Percentiles rank a stretch among this genome's conserved stretches.
phyloP scores from a whole-genome alignment of 2,888 invertebrate genomes.

The Tortricodes alternella region DNA sequence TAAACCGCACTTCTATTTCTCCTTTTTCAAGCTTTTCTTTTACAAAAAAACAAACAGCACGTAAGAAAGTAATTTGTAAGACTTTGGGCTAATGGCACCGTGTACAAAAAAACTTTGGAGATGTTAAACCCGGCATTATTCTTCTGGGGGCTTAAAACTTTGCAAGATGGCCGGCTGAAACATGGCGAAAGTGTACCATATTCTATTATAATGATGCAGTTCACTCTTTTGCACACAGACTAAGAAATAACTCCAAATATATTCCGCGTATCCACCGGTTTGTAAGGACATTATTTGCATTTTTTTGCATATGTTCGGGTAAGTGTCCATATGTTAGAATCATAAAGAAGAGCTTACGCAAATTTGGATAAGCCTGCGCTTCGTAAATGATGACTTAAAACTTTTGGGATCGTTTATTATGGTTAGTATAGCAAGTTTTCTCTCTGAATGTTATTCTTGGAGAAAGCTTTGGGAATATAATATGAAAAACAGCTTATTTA shows the following conservation, averaged over 20 bases:
- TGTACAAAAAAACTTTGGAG: conserved; percentile 19
- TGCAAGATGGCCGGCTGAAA: neutral
- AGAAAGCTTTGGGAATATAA: neutral
- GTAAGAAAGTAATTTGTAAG: conserved; percentile 29
- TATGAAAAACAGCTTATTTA: too few relatives aligned
- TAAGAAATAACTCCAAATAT: neutral
- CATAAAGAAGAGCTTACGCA: conserved; percentile 14
- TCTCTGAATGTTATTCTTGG: too few relatives aligned
- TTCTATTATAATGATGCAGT: neutral
- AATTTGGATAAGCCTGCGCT: conserved; percentile 6
- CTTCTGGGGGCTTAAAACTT: conserved; percentile 9
- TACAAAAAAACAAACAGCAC: conserved; percentile 23
- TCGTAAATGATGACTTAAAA: conserved; percentile 15
- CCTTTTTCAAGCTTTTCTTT: conserved; percentile 10
- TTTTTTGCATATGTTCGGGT: conserved; percentile 8
- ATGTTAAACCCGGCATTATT: conserved; percentile 26
- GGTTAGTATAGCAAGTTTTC: neutral
- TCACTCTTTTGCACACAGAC: neutral
- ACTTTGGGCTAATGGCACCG: conserved; percentile 26
- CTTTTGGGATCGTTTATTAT: conserved; percentile 16
- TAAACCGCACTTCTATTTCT: neutral
- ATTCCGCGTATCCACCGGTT: neutral
- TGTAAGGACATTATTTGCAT: too few relatives aligned
- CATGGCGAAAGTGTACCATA: neutral
- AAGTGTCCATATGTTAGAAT: conserved; percentile 10